phyloP scores from a whole-genome alignment of 2,888 invertebrate species.

The Hofmannophila pseudospretella region DNA sequence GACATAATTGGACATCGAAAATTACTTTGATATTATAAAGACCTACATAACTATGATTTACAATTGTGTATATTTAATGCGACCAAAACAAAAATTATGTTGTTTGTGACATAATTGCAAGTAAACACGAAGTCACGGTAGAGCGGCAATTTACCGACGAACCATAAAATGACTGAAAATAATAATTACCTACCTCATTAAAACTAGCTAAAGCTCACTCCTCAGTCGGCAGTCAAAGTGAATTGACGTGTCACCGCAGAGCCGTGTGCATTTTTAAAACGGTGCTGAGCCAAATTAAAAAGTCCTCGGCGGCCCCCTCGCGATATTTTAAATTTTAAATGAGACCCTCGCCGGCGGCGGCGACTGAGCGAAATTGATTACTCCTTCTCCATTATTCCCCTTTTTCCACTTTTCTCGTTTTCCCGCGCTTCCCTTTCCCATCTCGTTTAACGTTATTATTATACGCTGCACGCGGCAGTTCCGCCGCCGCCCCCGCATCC shows the following conservation, averaged over 20 bases:
- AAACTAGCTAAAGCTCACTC: constrained; percentile 25
- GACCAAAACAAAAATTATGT: too few relatives aligned
- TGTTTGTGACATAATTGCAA: constrained; percentile 8
- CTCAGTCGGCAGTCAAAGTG: constrained; percentile 62
- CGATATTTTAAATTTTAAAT: constrained; percentile 76
- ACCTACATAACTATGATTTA: too few relatives aligned
- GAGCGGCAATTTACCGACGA: constrained; percentile 3
- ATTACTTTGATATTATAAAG: too few relatives aligned
- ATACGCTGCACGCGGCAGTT: constrained; percentile 32
- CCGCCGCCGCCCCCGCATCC: constrained; percentile 18
- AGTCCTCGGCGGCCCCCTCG: constrained; percentile 65
- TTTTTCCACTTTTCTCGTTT: constrained; percentile 68
- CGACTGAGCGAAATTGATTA: constrained; percentile 77
- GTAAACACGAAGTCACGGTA: constrained; percentile 3
- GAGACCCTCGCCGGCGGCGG: constrained; percentile 67
- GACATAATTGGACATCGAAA: too few relatives aligned
- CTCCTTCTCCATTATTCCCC: constrained; percentile 76
- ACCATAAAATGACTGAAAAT: constrained; percentile 2
- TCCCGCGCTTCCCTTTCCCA: constrained; percentile 57
- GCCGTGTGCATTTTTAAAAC: constrained; percentile 71
- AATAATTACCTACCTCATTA: constrained; percentile 7
- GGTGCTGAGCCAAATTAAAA: constrained; percentile 71
- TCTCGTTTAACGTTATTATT: constrained; percentile 72
- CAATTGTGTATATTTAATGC: too few relatives aligned
- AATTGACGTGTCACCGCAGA: constrained; percentile 73